Base-by-base conservation (phyloP, 1,140 invertebrate genomes). In the Cheumatopsyche charites region DNA sequence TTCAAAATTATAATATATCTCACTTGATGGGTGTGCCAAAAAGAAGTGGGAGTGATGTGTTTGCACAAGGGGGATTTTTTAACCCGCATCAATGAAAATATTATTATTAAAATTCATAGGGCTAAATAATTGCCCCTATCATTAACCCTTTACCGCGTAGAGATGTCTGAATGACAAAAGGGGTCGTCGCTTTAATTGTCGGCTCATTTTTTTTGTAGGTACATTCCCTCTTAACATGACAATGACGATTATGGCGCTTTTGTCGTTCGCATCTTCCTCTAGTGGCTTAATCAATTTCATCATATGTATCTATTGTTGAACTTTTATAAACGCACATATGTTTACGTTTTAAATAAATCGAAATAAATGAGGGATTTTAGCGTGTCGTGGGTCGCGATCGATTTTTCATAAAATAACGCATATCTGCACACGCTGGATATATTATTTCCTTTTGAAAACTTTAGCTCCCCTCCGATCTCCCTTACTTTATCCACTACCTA, bases 111-210 rank as follows among this genome's bases (percentile, higher is more conserved):
- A 72, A 72, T 72, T 72, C 70, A 70, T 72, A 36, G 45, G 70
- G 58, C 66, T 66, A 71, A 75, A 67, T 75, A 75, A 75, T 75
- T 75, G 69, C 73, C 73, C 73, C 73, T 75, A 75, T 75, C 55
- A 43, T 74, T 72, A 70, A 72, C 73, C 73, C 73, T 72, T 75
- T 66, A 75, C 73, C 70, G 67, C 70, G 52, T 17, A 19, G 29
- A 41, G 69, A 71, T 55, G 68, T 29, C 45, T 42, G 45, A 36
- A 58, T n/a, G 45, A 66, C 7, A n/a, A 21, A 17, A 47, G 26
- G 66, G 66, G 66, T 68, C 26, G 47, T 1, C n/a, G 15, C 47
- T 52, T 52, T 52, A 17, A 52, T 52, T 52, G 47, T 52, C 13
- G 13, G 19, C 47, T 17, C 19, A 9, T 52, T 52, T 47, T n/a